Conservation (phyloP, 1,140 invertebrate genomes). For the Luehdorfia chinensis region DNA sequence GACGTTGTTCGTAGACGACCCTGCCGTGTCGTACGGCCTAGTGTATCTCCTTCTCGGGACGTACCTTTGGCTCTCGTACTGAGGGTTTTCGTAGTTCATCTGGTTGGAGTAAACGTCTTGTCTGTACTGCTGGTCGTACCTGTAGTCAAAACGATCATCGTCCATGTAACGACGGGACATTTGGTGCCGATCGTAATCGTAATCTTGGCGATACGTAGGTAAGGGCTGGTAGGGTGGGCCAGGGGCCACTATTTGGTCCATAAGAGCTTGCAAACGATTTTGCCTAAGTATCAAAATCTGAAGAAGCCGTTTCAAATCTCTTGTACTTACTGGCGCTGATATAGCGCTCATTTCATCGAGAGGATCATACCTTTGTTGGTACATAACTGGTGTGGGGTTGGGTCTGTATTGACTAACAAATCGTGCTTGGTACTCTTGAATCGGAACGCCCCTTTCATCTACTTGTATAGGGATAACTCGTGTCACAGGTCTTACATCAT, state of each 20-base stretch:
- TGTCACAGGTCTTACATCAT: constrained; percentile 49
- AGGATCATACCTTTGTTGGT: constrained; percentile 53
- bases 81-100: constrained; percentile 53
- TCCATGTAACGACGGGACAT: constrained; percentile 43
- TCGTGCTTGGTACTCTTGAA: constrained; percentile 58
- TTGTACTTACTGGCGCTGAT: constrained; percentile 77
- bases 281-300: constrained; percentile 78
- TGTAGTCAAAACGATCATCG: constrained; percentile 60
- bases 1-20: constrained; percentile 69
- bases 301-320: constrained; percentile 78
- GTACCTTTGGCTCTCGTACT: constrained; percentile 71
- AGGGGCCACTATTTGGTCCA: constrained; percentile 63
- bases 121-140: constrained; percentile 52
- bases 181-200: constrained; percentile 41
- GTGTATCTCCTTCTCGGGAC: constrained; percentile 65
- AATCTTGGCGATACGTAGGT: constrained; percentile 42
- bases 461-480: constrained; percentile 59
- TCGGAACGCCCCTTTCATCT: constrained; percentile 60
- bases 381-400: constrained; percentile 38
- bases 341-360: constrained; percentile 57
- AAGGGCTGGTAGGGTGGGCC: constrained; percentile 51
- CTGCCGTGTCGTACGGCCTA: constrained; percentile 60
- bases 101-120: constrained; percentile 65
- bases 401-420: constrained; percentile 56
- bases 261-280: constrained; percentile 74